phyloP scores from a whole-genome alignment of 2,888 invertebrate genomes.

The Xestia xanthographa region DNA sequence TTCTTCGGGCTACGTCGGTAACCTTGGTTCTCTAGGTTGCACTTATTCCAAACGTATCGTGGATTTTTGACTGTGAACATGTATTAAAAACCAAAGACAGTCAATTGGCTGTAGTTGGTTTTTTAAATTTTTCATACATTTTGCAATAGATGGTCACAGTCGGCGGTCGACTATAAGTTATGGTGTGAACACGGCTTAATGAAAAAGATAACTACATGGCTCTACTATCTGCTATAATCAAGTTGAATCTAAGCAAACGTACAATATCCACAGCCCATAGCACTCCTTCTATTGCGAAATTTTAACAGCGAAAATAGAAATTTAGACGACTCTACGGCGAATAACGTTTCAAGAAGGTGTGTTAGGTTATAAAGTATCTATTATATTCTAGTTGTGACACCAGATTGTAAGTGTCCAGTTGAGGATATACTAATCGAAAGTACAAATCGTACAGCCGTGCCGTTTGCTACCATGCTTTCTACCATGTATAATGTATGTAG shows the following conservation, averaged over 20 bases:
- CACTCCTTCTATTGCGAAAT: conserved; percentile 15
- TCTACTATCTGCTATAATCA: neutral
- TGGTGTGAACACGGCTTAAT: neutral
- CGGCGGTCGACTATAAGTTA: neutral
- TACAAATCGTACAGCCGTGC: conserved; percentile 11
- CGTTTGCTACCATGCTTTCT: conserved; percentile 39
- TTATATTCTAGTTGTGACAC: conserved; percentile 17
- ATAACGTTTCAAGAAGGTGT: conserved; percentile 14
- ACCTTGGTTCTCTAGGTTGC: too few species aligned
- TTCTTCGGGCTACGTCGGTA: too few species aligned
- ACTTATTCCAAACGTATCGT: neutral
- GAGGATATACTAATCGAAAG: conserved; percentile 32
- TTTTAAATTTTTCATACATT: neutral
- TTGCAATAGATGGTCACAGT: neutral
- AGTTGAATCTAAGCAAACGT: conserved; percentile 1
- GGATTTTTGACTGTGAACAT: neutral
- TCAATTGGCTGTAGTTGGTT: neutral
- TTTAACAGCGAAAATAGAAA: conserved; percentile 6
- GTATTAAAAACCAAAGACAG: neutral
- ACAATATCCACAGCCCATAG: too few species aligned
- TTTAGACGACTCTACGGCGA: conserved; percentile 8
- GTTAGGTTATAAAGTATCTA: conserved; percentile 5
- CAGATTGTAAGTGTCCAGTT: conserved; percentile 5
- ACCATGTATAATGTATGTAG: conserved; percentile 59
- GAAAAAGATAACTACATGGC: neutral